phyloP scores from a whole-genome alignment of 92 coral and sea anemone genomes.

The Scolanthus callimorphus region DNA sequence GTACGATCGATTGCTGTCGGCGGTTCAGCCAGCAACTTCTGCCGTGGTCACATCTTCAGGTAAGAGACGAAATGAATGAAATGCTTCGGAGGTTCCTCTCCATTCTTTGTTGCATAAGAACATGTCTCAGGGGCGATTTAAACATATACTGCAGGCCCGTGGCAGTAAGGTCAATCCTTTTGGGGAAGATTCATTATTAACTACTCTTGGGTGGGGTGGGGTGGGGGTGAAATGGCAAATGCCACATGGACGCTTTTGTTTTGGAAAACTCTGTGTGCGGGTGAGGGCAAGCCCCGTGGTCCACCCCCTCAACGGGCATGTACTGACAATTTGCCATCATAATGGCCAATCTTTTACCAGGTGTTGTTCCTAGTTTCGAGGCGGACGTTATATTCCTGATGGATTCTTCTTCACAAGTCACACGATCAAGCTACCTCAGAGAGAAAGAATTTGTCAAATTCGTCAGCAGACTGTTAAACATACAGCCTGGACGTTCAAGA shows the following conservation, averaged over 20 bases:
- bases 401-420: conserved; percentile 76
- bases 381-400: conserved; percentile 77
- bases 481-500: conserved; percentile 49
- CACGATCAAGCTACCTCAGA: conserved; percentile 44
- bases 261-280: too few relatives aligned
- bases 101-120: too few relatives aligned
- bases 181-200: too few relatives aligned
- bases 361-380: conserved; percentile 25
- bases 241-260: too few relatives aligned
- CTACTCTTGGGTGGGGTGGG: too few relatives aligned
- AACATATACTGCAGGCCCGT: too few relatives aligned
- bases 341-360: too few relatives aligned
- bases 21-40: conserved; percentile 13
- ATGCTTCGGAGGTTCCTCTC: too few relatives aligned
- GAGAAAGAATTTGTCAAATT: conserved; percentile 72
- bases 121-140: too few relatives aligned
- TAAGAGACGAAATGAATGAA: too few relatives aligned
- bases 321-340: conserved; percentile 3
- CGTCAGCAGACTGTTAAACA: conserved; percentile 38
- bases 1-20: conserved; percentile 18
- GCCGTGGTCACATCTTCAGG: conserved; percentile 19
- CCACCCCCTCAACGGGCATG: neutral
- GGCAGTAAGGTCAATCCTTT: too few relatives aligned
- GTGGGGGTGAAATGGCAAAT: too few relatives aligned
- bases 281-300: neutral